A percentile compares a stretch with the other conserved stretches of the same genome.
Evolutionary conservation across 1,140 invertebrate species (phyloP).

Genomic region (Drosophila murphyi): DNA sequence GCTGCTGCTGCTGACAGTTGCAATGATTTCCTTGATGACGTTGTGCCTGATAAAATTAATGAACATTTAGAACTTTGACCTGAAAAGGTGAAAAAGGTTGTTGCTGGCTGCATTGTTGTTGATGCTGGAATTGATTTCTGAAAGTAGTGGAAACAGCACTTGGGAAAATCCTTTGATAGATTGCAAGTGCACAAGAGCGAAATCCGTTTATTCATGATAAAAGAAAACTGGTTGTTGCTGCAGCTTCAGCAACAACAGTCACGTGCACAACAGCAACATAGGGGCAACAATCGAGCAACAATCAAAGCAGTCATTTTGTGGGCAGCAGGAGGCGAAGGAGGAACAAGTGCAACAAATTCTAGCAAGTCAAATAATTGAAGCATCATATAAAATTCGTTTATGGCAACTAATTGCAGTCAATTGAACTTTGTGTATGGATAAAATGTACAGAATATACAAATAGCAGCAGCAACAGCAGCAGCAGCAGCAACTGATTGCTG

Average conservation of each 20-base stretch:
- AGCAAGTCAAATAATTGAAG: conserved; percentile 46
- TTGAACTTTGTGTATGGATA: conserved; percentile 40
- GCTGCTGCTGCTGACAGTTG: conserved; percentile 48
- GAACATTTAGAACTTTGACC: conserved; percentile 67
- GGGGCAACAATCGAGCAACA: not conserved
- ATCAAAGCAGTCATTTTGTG: not conserved
- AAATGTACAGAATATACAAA: not conserved
- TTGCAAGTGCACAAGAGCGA: conserved; percentile 33
- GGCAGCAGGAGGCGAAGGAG: not conserved
- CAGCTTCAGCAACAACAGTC: conserved; percentile 3
- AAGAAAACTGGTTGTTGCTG: conserved; percentile 3
- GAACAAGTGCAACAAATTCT: conserved; percentile 28
- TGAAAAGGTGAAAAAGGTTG: conserved; percentile 52
- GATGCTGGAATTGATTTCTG: conserved; percentile 56
- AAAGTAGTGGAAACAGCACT: conserved; percentile 18
- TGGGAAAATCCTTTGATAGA: conserved; percentile 27
- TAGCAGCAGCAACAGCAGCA: not conserved
- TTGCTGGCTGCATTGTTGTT: conserved; percentile 25
- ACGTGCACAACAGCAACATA: conserved; percentile 2
- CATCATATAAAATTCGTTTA: conserved; percentile 57
- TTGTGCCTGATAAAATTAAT: conserved; percentile 65
- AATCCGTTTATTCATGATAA: conserved; percentile 59
- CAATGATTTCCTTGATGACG: conserved; percentile 55
- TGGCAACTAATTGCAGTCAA: conserved; percentile 68
- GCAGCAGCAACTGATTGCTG: conserved; percentile 40